These are phyloP conservation scores for Acronicta leporina DNA, from an alignment of 2,888 invertebrate species.

Conservation along the genomic window DNA sequence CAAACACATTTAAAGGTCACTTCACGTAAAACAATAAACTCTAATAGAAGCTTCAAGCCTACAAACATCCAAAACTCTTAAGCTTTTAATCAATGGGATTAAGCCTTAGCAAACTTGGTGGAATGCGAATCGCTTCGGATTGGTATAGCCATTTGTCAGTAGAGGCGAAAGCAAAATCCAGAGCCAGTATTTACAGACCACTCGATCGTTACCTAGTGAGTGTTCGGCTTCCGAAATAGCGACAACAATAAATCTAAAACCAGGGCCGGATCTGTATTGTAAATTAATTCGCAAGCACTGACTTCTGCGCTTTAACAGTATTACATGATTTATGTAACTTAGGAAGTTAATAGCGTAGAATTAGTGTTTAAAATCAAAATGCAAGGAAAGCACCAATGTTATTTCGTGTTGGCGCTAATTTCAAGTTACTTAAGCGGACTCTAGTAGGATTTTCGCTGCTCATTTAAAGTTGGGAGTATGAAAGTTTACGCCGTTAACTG, in stretches of 20 bases:
- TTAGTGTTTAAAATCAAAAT: constrained; percentile 49
- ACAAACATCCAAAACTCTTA: constrained; percentile 50
- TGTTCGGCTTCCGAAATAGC: constrained; percentile 53
- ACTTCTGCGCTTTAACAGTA: constrained; percentile 53
- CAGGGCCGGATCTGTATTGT: constrained; percentile 54
- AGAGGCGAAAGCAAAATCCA: constrained; percentile 65
- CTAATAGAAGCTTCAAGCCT: constrained; percentile 41
- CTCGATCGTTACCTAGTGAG: constrained; percentile 64
- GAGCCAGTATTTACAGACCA: constrained; percentile 68
- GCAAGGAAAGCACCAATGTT: constrained; percentile 43
- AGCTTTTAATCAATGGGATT: constrained; percentile 63
- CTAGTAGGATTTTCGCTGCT: constrained; percentile 31
- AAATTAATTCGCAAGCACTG: constrained; percentile 54
- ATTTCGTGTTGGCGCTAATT: constrained; percentile 38
- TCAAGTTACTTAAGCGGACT: constrained; percentile 33
- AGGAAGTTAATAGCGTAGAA: constrained; percentile 40
- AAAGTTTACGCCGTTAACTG: constrained; percentile 3
- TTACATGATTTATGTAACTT: constrained; percentile 49
- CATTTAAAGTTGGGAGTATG: constrained; percentile 34
- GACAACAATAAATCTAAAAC: constrained; percentile 60
- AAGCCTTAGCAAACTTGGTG: constrained; percentile 60
- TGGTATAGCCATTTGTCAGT: constrained; percentile 65
- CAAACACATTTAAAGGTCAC: constrained; percentile 32
- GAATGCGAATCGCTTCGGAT: constrained; percentile 58
- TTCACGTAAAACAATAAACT: constrained; percentile 38